Evolutionary conservation across 2,113 vertebrate genomes (phyloP), one percentile per base, ranked within the genome.

Genomic region (Gavia stellata): DNA sequence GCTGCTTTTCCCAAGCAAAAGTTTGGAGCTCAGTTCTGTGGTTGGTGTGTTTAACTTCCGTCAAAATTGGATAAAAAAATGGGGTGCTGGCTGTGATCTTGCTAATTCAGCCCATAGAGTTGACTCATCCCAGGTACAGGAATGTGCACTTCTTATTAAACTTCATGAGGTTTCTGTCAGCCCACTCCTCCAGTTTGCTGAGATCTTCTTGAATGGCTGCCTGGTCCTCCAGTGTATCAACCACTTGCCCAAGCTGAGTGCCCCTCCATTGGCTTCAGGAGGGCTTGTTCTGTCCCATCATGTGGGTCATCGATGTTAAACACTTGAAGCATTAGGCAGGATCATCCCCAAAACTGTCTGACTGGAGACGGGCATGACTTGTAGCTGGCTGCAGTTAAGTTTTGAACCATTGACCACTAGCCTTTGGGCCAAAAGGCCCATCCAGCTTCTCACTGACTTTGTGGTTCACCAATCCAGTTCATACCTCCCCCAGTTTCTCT

Each of bases 41-140:
- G 34, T 49, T 68, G 4, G 10, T 34, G 23, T 59, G 14, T 74
- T 93, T 71, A 78, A 34, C 9, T 79, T 65, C 23, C 23, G 40
- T 65, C 12, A 52, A 75, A 90, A 91, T 3, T n/a, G 45, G 45
- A 52, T 55, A 72, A 88, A 17, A n/a, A n/a, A n/a, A n/a, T n/a
- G n/a, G n/a, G n/a, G n/a, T 91, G 33, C 92, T 95, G 56, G 33
- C 52, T 85, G 52, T 71, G 38, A n/a, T 47, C 18, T 78, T 68
- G 24, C 44, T 81, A 47, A 52, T 71, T 81, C 42, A 72, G 23
- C 5, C 7, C 16, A 42, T 0, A 65, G 12, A 63, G 17, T 2
- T 72, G 72, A 68, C 45, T 24, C 40, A 38, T 70, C 15, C 47
- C 38, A 74, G 36, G 23, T 34, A 45, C 4, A 79, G 17, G 15